Evolutionary conservation across 2,797 vertebrate species (phyloP), one percentile per base, ranked within the genome.

Genomic region (Gymnodraco acuticeps): DNA sequence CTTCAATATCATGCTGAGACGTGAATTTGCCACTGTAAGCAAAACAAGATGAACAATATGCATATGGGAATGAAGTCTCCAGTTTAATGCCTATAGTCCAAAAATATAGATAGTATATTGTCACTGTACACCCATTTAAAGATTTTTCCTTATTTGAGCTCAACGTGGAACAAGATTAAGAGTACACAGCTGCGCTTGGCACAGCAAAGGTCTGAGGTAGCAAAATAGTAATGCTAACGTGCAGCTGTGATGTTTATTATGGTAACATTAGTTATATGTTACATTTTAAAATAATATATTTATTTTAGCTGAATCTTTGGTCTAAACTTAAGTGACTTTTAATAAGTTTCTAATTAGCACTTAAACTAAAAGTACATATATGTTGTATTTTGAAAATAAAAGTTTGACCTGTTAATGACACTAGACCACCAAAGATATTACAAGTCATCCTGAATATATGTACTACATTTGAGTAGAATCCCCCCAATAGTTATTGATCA

Each of bases 1-100:
- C 58, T 81, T 81, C 82, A 61, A 82, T 70, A 78, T 81, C 84
- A 73, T 43, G 78, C 78, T 73, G 88, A 77, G 84, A 84, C 41
- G 64, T 59, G 72, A 84, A 88, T 90, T 75, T 82, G 84, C 85
- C 68, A 52, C 48, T 56, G 84, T 88, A 87, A 86, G 88, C 87
- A 88, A 80, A 86, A 79, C 56, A 43, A 66, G 64, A 80, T 83
- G 70, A 86, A 70, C 80, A 77, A 87, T 83, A 88, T 80, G 66
- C 74, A 80, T 72, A 86, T 83, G 77, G 70, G 88, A 88, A 87
- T 65, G n/a, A 80, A 87, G 83, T 67, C 14, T 15, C 59, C 48
- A 65, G n/a, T 70, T 73, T 60, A 58, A 52, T 70, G 52, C 64
- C 52, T 53, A 0, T 4, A 52, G 56, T 56, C 41, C 48, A 55